Evolutionary conservation across 2,113 vertebrate species (phyloP), one percentile per base, ranked within the genome.

Genomic region (Macrotus californicus): DNA sequence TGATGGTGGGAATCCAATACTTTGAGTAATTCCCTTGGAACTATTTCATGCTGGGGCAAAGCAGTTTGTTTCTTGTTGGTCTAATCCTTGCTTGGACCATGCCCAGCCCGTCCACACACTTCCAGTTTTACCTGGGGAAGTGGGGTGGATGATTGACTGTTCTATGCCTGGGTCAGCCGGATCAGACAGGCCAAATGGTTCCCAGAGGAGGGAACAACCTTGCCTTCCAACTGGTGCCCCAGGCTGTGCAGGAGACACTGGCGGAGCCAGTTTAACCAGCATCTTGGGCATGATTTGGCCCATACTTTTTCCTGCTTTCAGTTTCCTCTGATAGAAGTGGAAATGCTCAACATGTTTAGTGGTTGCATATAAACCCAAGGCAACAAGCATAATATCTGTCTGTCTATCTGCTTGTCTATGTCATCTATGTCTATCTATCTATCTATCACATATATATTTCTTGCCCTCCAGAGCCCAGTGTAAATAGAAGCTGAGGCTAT

Each of bases 261-360:
- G 95, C 50, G 88, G 75, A 96, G 66, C 97, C 87, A 76, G 97
- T 97, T 96, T 82, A 85, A 88, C 93, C 52, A 93, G 96, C 77
- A 79, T 89, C 88, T 80, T 39, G 52, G 70, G 46, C 85, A 89
- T 92, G 84, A 76, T 79, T 76, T 82, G 73, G 66, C 87, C 70
- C 52, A 12, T 90, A n/a, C 7, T 56, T 73, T 93, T 87, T 66
- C n/a, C 59, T 87, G 73, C 34, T 91, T 91, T 46, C 76, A 93
- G 41, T 84, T 96, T 91, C 84, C 48, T 90, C 56, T 93, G 75
- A 93, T 89, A 94, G 50, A 93, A 89, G 75, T 91, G 52, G 83
- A 91, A 94, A 89, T 12, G 22, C 64, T 94, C 39, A 67, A 18
- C 31, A 41, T 56, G 8, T 85, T 76, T 41, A 82, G 22, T 87